A percentile compares a stretch with the other conserved stretches of the same genome.
phyloP scores from a whole-genome alignment of 2,113 vertebrate genomes.

The Chlorocebus sabaeus region DNA sequence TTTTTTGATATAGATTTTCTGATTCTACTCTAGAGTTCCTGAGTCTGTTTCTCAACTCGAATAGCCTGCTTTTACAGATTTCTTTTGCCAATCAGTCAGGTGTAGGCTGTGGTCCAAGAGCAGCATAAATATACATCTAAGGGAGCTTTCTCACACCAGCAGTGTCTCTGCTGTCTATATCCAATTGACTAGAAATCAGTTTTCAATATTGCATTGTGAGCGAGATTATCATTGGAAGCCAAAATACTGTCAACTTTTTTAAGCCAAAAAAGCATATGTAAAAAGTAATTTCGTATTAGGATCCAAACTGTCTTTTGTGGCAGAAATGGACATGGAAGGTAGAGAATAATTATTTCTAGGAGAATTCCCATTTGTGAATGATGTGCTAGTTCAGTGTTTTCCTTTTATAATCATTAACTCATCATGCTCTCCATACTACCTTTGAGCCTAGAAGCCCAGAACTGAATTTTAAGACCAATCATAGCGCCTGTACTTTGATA shows the following conservation, averaged over 20 bases:
- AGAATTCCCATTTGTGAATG: constrained; percentile 12
- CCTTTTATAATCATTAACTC: not conserved
- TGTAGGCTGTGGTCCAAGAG: not conserved
- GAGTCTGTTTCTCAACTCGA: not conserved
- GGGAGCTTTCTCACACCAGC: not conserved
- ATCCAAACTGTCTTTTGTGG: not conserved
- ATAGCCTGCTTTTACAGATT: not conserved
- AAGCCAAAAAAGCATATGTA: not conserved
- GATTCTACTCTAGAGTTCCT: not conserved
- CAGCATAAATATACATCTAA: not conserved
- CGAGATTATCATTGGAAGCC: not conserved
- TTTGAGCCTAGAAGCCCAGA: not conserved
- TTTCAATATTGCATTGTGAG: not conserved
- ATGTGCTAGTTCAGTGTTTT: not conserved
- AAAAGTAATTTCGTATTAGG: not conserved
- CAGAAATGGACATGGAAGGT: not conserved
- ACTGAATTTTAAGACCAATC: not conserved
- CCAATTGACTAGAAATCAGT: not conserved
- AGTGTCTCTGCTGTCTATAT: not conserved
- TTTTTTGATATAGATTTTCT: not conserved
- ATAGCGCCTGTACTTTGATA: not conserved
- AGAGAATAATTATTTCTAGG: constrained; percentile 1
- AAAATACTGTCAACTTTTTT: not conserved
- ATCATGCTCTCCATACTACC: not conserved
- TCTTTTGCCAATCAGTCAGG: not conserved